Conservation (phyloP, 2,888 invertebrate species). For the Serrognathus titanus region DNA sequence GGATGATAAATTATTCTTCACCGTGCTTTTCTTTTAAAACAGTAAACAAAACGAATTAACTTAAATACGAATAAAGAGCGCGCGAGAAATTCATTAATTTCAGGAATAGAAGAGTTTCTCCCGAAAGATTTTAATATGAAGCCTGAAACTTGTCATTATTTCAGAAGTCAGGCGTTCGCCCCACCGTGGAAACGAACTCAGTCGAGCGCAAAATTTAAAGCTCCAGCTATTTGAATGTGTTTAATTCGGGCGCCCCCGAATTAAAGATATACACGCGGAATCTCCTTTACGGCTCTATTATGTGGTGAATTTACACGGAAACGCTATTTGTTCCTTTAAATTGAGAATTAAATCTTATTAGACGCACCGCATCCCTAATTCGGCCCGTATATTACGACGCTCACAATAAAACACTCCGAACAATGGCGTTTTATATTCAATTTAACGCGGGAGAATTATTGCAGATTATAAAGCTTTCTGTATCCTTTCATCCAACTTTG, state of each 20-base stretch:
- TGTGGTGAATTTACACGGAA: slow-evolving; percentile 30
- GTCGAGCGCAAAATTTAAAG: slow-evolving; percentile 25
- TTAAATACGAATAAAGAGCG: not conserved
- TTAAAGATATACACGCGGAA: slow-evolving; percentile 27
- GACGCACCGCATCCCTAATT: slow-evolving; percentile 3
- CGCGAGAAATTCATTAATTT: not conserved
- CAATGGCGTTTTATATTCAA: too few species aligned
- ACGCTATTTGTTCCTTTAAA: slow-evolving; percentile 28
- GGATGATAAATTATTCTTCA: not conserved
- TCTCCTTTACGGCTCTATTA: slow-evolving; percentile 27
- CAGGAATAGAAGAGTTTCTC: not conserved
- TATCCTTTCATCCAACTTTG: too few species aligned
- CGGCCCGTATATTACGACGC: too few species aligned
- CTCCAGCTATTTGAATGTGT: slow-evolving; percentile 27
- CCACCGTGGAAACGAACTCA: slow-evolving; percentile 10
- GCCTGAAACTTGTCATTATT: not conserved
- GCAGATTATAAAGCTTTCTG: too few species aligned
- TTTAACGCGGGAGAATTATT: too few species aligned
- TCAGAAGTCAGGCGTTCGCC: not conserved
- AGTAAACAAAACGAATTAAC: not conserved
- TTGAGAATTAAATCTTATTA: slow-evolving; percentile 31
- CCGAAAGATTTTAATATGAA: not conserved
- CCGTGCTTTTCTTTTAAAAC: not conserved
- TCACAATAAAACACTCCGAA: too few species aligned
- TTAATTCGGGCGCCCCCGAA: slow-evolving; percentile 25